Conservation (phyloP, 2,797 vertebrate species). For the Falco columbarius region DNA sequence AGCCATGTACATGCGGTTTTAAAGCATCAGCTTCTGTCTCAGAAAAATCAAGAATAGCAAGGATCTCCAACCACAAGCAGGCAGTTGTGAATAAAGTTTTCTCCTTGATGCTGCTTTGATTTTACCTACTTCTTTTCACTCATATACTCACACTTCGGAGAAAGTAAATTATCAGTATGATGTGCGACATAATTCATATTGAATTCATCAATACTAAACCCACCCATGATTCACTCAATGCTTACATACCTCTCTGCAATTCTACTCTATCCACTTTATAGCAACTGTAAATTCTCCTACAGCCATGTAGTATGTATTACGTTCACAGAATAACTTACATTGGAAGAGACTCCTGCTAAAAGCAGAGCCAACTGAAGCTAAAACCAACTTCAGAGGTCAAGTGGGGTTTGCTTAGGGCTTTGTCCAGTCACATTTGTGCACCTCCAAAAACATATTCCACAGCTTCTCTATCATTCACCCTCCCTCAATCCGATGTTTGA, state of each 20-base stretch:
- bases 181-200: not conserved
- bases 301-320: not conserved
- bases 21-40: not conserved
- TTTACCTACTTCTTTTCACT: not conserved
- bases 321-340: not conserved
- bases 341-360: not conserved
- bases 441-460: not conserved
- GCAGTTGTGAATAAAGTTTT: not conserved
- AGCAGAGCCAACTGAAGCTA: not conserved
- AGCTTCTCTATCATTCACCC: not conserved
- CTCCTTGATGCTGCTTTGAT: not conserved
- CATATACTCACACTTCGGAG: fast-evolving
- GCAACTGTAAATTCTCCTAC: not conserved
- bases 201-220: not conserved
- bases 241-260: not conserved
- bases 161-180: not conserved
- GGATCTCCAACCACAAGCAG: not conserved
- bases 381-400: not conserved
- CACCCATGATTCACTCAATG: not conserved
- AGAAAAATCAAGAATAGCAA: not conserved
- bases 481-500: not conserved
- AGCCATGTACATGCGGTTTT: not conserved
- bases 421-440: not conserved
- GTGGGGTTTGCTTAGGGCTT: not conserved
- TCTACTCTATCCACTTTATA: not conserved